Percentiles rank a stretch among this genome's conserved stretches.
Conservation (phyloP, 2,888 invertebrate species). For the Apamea anceps region DNA sequence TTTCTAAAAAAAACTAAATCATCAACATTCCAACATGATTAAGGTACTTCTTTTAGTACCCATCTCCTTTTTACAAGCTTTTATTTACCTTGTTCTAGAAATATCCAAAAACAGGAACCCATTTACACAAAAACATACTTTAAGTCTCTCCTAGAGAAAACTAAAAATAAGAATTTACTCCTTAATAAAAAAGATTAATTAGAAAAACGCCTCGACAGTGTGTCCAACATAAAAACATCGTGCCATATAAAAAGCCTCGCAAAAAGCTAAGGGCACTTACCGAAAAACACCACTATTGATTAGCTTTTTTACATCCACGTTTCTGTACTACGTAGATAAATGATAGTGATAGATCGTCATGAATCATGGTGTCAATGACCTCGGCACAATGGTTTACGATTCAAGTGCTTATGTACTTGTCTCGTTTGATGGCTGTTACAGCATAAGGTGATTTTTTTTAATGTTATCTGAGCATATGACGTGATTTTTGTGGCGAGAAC, state of each 20-base stretch:
- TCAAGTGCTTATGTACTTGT: slow-evolving; percentile 51
- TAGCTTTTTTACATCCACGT: slow-evolving; percentile 76
- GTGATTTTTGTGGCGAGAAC: slow-evolving; percentile 18
- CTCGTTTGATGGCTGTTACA: slow-evolving; percentile 40
- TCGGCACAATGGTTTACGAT: slow-evolving; percentile 56
- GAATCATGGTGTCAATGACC: slow-evolving; percentile 75
- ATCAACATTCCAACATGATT: not conserved
- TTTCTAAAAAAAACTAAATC: not conserved
- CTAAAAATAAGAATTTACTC: not conserved
- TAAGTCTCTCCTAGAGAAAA: not conserved
- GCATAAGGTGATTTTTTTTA: slow-evolving; percentile 47
- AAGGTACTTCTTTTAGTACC: not conserved
- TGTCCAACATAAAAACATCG: slow-evolving; percentile 61
- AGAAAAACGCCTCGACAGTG: slow-evolving; percentile 33
- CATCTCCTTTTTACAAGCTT: not conserved
- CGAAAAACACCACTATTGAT: slow-evolving; percentile 81
- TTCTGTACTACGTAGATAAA: slow-evolving; percentile 73
- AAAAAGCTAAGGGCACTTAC: slow-evolving; percentile 81
- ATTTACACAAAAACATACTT: not conserved
- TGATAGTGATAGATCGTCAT: slow-evolving; percentile 70
- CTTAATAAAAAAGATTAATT: not conserved
- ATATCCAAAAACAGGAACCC: not conserved
- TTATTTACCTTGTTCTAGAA: not conserved
- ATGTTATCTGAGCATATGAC: slow-evolving; percentile 44
- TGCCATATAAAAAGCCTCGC: slow-evolving; percentile 72